Evolutionary conservation across 2,797 vertebrate species (phyloP).

Genomic region (Macropodus opercularis): DNA sequence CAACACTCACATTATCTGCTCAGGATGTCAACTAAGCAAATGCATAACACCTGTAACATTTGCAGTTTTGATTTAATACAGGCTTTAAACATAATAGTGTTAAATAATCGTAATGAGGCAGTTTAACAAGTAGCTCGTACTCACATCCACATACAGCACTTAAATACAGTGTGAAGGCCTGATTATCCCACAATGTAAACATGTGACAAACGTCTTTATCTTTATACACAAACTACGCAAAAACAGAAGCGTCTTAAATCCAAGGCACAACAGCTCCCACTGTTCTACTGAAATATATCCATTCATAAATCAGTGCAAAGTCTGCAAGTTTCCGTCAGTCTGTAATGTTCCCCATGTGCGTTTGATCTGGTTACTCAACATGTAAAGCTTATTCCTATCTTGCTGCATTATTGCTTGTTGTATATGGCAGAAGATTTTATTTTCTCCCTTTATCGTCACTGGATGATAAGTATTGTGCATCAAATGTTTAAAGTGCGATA

Average conservation of each 20-base stretch:
- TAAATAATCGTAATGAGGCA: slow-evolving; percentile 37
- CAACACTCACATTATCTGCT: neutral
- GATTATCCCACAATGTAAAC: slow-evolving; percentile 38
- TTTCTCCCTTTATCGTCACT: slow-evolving; percentile 1
- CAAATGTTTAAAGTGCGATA: slow-evolving; percentile 39
- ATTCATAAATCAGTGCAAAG: neutral
- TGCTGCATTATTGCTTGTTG: neutral
- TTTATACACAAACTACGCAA: neutral
- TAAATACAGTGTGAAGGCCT: slow-evolving; percentile 39
- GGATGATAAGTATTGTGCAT: slow-evolving; percentile 20
- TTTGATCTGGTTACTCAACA: neutral
- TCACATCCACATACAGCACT: slow-evolving; percentile 29
- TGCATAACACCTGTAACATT: neutral
- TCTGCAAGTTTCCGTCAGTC: neutral
- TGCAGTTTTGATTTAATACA: slow-evolving; percentile 48
- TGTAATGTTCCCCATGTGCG: neutral
- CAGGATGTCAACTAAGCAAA: neutral
- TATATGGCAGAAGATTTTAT: slow-evolving; percentile 1
- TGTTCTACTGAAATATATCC: neutral
- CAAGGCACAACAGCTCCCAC: slow-evolving; percentile 45
- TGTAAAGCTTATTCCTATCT: neutral
- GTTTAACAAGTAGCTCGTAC: slow-evolving; percentile 10
- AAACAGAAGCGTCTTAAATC: slow-evolving; percentile 28
- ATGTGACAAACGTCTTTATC: slow-evolving; percentile 34
- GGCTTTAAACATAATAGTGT: slow-evolving; percentile 31